Evolutionary conservation across 2,113 vertebrate genomes (phyloP), one percentile per base, ranked within the genome.

Genomic region (Illadopsis cleaveri): DNA sequence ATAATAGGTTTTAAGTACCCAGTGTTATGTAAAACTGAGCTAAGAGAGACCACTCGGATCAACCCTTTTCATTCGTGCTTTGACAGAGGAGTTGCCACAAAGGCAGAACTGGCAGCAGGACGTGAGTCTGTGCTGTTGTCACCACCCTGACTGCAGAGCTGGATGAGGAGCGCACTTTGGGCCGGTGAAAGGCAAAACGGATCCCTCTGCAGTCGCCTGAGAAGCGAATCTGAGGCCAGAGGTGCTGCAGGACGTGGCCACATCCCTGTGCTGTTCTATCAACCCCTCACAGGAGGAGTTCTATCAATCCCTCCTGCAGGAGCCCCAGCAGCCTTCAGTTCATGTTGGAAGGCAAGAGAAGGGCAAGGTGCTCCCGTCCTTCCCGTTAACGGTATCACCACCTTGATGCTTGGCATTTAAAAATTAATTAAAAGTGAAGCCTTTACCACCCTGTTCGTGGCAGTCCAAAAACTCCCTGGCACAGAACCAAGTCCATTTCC

Each of bases 401-500:
- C 90, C 89, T 89, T 58, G 66, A 82, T 91, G 70, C 37, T 57
- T 64, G 20, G 44, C 53, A 68, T 87, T 96, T 85, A 86, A 86
- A 86, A 66, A 90, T 82, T 38, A 85, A 96, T 92, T 86, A 81
- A 37, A 95, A 94, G 66, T 58, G 53, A 92, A 90, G 68, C 78
- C 40, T 40, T 40, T 40, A 40, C 40, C 40, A 40, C 40, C 50
- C 54, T 94, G 33, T 82, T n/a, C 0, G 2, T 48, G 50, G 82
- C 79, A 96, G 78, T 33, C n/a, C 50, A 57, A 54, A 71, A 76
- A 8, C 19, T 53, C 0, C 1, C 58, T 83, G 87, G 79, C 92
- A 24, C 35, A 22, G 66, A 69, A 35, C 51, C 87, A 73, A 9
- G 0, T 8, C 48, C 66, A 12, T 85, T 82, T 60, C 50, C 45